Evolutionary conservation across 1,140 invertebrate genomes (phyloP), one percentile per base, ranked within the genome.

Genomic region (Monochamus saltuarius): DNA sequence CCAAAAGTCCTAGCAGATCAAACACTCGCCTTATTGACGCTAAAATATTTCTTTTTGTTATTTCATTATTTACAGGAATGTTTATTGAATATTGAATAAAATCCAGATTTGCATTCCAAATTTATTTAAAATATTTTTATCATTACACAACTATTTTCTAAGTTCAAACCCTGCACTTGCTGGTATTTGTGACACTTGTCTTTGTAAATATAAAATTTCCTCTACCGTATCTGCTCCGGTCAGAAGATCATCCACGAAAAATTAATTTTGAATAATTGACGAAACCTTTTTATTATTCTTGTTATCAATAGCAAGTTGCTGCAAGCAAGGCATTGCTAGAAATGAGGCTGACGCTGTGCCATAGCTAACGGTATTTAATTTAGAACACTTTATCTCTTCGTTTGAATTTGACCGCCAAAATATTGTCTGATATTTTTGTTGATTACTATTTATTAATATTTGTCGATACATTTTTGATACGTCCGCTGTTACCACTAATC

Each of bases 1-100:
- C 77, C 55, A 72, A 34, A 9, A 77, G 54, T n/a, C 74, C 75
- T 37, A 75, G 47, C 14, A 70, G 70, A 63, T 74, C 70, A 60
- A 66, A 73, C 3, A 71, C 52, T 42, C 69, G 55, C 13, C 66
- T 38, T 16, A 65, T 59, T 7, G 47, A 14, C 19, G 72, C 72
- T 38, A 73, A 54, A 61, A 73, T 65, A 14, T 16, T 36, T 14
- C 72, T 55, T 66, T 75, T 75, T 34, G 71, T 72, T 43, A 65
- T 47, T 29, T 3, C 6, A 29, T 29, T 29, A 29, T 6, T 29
- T 3, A 3, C 22, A 29, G 6, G 6, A 3, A 75, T 66, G 8
- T 9, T 42, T 36, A 56, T 65, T 8, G 50, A 43, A 53, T 43
- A 65, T 2, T 54, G 37, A 75, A 29, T 53, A 55, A 55, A 2